phyloP scores from a whole-genome alignment of 2,113 vertebrate species.

The Megalops atlanticus region DNA sequence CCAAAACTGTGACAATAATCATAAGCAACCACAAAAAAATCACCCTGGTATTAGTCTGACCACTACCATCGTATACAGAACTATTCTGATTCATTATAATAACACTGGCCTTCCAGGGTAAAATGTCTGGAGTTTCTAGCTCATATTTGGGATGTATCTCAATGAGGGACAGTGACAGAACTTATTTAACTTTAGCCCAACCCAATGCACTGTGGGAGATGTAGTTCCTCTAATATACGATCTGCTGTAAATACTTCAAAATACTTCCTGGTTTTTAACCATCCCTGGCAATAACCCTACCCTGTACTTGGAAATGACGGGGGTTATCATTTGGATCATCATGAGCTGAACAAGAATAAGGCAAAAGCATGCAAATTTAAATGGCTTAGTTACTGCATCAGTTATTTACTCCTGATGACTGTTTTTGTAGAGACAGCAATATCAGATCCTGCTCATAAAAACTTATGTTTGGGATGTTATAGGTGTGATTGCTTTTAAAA shows the following conservation, averaged over 20 bases:
- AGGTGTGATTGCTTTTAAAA: no score
- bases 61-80: neutral
- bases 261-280: neutral
- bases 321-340: neutral
- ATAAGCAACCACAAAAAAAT: neutral
- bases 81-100: neutral
- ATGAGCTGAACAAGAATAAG: neutral
- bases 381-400: neutral
- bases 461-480: no score
- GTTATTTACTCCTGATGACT: neutral
- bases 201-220: neutral
- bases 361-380: neutral
- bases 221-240: neutral
- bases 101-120: neutral
- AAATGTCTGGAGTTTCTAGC: neutral
- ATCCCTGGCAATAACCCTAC: neutral
- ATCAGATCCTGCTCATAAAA: neutral
- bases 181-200: neutral
- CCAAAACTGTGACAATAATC: neutral
- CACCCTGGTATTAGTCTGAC: neutral
- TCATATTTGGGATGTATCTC: neutral
- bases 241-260: neutral
- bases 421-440: neutral
- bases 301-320: neutral
- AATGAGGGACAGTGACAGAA: neutral